Evolutionary conservation across 2,888 invertebrate genomes (phyloP), one percentile per base, ranked within the genome.

Genomic region (Pseudococcus viburni): DNA sequence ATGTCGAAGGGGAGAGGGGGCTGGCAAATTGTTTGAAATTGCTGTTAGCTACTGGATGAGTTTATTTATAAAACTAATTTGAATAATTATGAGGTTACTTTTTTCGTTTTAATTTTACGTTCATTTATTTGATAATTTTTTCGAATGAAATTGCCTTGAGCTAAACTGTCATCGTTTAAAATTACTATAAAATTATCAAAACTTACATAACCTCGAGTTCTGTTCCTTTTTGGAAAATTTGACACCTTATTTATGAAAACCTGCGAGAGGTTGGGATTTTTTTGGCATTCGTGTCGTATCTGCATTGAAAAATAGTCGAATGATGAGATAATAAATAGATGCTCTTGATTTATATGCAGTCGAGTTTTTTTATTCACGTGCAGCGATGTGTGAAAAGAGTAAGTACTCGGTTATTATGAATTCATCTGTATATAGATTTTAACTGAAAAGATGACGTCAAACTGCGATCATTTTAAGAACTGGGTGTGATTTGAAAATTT

Each of bases 51-150:
- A 15, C 17, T 2, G n/a, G n/a, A 59, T 59, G 59, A 59, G 59
- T 59, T 59, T 59, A 59, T 77, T 77, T 77, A 77, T 26, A 77
- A 77, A 77, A 26, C 15, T 46, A 15, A 42, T 80, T 80, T n/a
- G 46, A 80, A 80, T 42, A 80, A 39, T 80, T 80, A 19, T 80
- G 39, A 80, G 46, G 39, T 80, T 80, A 77, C 2, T 39, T 19
- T 7, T 46, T 39, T 80, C 42, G 8, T 80, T 39, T 80, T 12
- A 42, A 42, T 19, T 80, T 46, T 39, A n/a, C 46, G 39, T 42
- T 22, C 12, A 12, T 80, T 17, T 12, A 19, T 80, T 80, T 80
- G 17, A 80, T 80, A 17, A n/a, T 42, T 80, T 39, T 39, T 80
- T 80, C 12, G 33, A 80, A 80, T 80, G 33, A 42, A 39, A 9